Base-by-base conservation (phyloP, 2,113 vertebrate species). In the Caloenas nicobarica region DNA sequence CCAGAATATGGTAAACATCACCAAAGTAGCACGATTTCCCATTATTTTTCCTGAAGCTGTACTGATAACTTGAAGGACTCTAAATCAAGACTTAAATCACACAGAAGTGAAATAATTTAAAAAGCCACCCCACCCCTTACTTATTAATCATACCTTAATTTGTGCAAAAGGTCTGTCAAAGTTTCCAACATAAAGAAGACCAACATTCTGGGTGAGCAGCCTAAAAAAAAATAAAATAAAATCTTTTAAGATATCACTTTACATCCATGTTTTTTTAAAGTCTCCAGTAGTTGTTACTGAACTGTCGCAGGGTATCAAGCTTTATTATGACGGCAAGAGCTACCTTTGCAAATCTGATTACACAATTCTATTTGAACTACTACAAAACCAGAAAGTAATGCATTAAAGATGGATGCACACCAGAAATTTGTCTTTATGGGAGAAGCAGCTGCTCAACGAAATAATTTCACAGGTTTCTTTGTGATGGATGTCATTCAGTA, bases 131-230 rank as follows among this genome's bases (percentile, higher is more conserved):
- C 48, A 88, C 66, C 33, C n/a, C 38, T 44, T 69, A 95, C 46
- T 93, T 71, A 96, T 81, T 44, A 90, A 78, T 97, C 98, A 85
- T 98, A 99, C 99, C 99, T 99, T 99, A 98, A 99, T 99, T 96
- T 99, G 98, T 81, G 99, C 98, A 98, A 99, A 99, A 92, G 99
- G 99, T 97, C 97, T 98, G 95, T 99, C 99, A 92, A 99, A 99
- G 98, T 97, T 99, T 97, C 99, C 99, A 96, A 99, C 99, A 96
- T 99, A 99, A 86, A 99, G 99, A 95, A 99, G 97, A 86, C 99
- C 99, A 96, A 99, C 97, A 85, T 98, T 99, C 98, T 99, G 98
- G 86, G 99, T 97, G 85, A 99, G 96, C 83, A 99, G 97, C 97
- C 99, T 99, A 97, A 46, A 97, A 95, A 98, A 97, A 97, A 85